Evolutionary conservation across 1,140 invertebrate species (phyloP).

Genomic region (Drosophila equinoxialis): DNA sequence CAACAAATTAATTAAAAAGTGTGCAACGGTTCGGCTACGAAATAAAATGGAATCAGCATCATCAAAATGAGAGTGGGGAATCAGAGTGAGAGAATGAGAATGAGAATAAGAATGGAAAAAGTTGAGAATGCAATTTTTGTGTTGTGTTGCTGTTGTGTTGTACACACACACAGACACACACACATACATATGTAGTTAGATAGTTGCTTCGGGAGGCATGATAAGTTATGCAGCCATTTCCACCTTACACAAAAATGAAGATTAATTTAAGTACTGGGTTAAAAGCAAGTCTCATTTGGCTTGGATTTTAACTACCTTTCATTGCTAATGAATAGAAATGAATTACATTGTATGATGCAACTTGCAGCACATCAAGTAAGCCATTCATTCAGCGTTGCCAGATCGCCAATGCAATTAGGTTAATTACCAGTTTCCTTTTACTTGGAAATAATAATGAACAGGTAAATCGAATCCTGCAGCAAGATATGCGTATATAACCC

Average conservation of each 20-base stretch:
- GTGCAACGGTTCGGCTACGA: constrained; percentile 56
- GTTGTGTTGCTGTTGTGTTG: constrained; percentile 14
- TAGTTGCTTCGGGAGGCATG: constrained; percentile 20
- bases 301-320: constrained; percentile 4
- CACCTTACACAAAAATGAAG: constrained; percentile 64
- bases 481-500: no score
- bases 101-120: constrained; percentile 34
- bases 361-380: no score
- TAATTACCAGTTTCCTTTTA: no score
- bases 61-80: constrained; percentile 32
- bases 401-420: no score
- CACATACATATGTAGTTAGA: no score
- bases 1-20: constrained; percentile 77
- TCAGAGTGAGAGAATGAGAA: constrained; percentile 34
- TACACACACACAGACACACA: no score
- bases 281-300: constrained; percentile 20
- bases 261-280: constrained; percentile 61
- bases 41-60: constrained; percentile 64
- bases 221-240: constrained; percentile 53
- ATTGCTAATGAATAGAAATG: background rate
- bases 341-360: background rate
- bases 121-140: constrained; percentile 34
- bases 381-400: no score
- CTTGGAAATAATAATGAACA: no score
- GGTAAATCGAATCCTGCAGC: no score